Conservation (phyloP, 2,113 vertebrate species). For the Pachypanchax playfairii region DNA sequence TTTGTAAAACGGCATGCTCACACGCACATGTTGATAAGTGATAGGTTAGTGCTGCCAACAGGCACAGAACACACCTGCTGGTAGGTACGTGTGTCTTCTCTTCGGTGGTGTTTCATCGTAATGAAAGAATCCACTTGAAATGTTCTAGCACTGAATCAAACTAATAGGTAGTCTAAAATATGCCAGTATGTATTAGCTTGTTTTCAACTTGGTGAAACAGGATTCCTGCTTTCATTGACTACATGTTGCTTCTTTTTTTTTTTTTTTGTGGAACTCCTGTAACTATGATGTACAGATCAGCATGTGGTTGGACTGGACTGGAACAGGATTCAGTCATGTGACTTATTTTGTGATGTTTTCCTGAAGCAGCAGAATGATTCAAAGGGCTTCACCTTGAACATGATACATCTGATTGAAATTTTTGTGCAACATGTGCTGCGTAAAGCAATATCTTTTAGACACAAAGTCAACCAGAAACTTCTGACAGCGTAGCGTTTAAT, state of each 20-base stretch:
- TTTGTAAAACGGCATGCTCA: slow-evolving; percentile 39
- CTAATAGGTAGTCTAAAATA: background rate
- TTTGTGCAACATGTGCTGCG: slow-evolving; percentile 6
- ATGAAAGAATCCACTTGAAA: slow-evolving; percentile 18
- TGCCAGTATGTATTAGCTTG: background rate
- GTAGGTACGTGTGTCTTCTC: slow-evolving; percentile 6
- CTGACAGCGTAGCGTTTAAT: slow-evolving; percentile 24
- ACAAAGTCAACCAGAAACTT: slow-evolving; percentile 16
- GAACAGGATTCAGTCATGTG: slow-evolving; percentile 6
- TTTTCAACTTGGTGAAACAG: slow-evolving; percentile 7
- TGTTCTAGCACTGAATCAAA: slow-evolving; percentile 18
- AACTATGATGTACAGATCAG: slow-evolving; percentile 11
- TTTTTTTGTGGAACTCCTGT: slow-evolving; percentile 13
- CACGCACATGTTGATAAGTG: slow-evolving; percentile 15
- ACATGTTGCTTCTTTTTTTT: slow-evolving; percentile 13
- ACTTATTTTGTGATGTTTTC: too few species aligned
- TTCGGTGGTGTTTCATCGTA: slow-evolving; percentile 6
- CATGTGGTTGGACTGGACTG: background rate
- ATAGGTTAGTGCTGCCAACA: slow-evolving; percentile 9
- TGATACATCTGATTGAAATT: slow-evolving; percentile 7
- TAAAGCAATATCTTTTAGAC: slow-evolving; percentile 48
- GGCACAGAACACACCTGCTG: slow-evolving; percentile 20
- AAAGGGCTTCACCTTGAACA: slow-evolving; percentile 31
- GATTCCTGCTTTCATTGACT: slow-evolving; percentile 1
- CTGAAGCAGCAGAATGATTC: slow-evolving; percentile 26